phyloP scores from a whole-genome alignment of 2,888 invertebrate species.

The Ornithoptera alexandrae region DNA sequence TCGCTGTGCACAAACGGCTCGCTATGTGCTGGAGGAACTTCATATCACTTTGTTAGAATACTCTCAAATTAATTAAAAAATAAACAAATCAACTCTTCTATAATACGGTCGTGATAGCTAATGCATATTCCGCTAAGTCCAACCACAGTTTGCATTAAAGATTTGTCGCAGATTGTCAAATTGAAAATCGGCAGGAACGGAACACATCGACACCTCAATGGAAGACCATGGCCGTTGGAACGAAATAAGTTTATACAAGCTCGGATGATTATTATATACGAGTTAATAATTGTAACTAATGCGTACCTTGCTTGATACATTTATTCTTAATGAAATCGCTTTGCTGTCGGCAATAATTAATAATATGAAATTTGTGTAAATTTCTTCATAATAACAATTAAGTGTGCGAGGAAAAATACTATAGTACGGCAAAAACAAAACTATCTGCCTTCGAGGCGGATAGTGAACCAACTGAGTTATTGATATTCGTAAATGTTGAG shows the following conservation, averaged over 20 bases:
- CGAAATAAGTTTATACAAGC: slow-evolving; percentile 19
- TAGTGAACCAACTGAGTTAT: neutral
- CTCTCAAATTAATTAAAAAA: slow-evolving; percentile 23
- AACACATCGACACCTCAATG: slow-evolving; percentile 50
- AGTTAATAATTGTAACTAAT: slow-evolving; percentile 32
- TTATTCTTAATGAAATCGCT: slow-evolving; percentile 41
- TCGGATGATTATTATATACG: slow-evolving; percentile 37
- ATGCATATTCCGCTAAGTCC: slow-evolving; percentile 15
- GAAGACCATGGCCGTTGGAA: slow-evolving; percentile 54
- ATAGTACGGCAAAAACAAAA: neutral
- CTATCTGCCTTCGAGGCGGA: slow-evolving; percentile 2
- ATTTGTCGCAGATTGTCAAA: slow-evolving; percentile 11
- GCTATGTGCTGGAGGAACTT: slow-evolving; percentile 25
- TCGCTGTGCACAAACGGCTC: slow-evolving; percentile 17
- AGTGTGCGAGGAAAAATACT: neutral
- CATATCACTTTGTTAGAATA: slow-evolving; percentile 16
- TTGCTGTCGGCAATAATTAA: slow-evolving; percentile 31
- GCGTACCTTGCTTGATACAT: slow-evolving; percentile 37
- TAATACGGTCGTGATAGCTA: slow-evolving; percentile 23
- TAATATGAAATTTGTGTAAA: slow-evolving; percentile 2
- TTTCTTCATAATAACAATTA: neutral
- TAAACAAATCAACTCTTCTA: slow-evolving; percentile 22
- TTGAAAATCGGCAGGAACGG: neutral
- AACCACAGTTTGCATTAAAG: neutral
- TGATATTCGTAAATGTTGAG: neutral